Percentiles rank a stretch among this genome's conserved stretches.
phyloP scores from a whole-genome alignment of 2,113 vertebrate genomes.

The Melanerpes formicivorus region DNA sequence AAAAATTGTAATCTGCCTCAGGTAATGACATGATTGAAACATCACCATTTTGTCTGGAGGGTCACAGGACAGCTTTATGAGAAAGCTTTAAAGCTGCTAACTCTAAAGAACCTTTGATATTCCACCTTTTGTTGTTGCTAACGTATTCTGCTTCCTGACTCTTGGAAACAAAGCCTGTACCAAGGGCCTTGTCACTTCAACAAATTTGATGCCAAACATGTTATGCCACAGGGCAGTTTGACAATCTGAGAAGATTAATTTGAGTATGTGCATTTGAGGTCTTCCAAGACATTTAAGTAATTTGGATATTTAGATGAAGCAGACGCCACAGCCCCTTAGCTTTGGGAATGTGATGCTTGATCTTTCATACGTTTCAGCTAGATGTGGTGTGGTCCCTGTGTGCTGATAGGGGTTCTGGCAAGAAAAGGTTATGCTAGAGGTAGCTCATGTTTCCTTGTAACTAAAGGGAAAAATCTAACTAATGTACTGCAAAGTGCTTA shows the following conservation, averaged over 20 bases:
- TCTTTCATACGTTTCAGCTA: background rate
- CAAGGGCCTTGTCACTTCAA: background rate
- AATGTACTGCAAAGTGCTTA: background rate
- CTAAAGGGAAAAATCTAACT: background rate
- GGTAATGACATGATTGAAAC: conserved; percentile 68
- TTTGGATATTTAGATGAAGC: background rate
- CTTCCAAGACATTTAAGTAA: background rate
- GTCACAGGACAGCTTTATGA: conserved; percentile 46
- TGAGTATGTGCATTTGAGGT: conserved; percentile 6
- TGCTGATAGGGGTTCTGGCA: background rate
- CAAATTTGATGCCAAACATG: conserved; percentile 44
- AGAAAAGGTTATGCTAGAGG: background rate
- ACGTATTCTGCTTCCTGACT: background rate
- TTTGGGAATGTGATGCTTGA: background rate
- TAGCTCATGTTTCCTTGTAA: background rate
- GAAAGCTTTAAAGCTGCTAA: conserved; percentile 63
- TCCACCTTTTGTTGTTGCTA: conserved; percentile 57
- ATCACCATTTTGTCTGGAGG: conserved; percentile 67
- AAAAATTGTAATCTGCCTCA: conserved; percentile 55
- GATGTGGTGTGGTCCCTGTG: background rate
- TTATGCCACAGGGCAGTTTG: background rate
- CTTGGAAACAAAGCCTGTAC: conserved; percentile 26
- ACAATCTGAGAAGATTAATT: conserved; percentile 39
- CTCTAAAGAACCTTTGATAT: conserved; percentile 62
- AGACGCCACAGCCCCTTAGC: background rate